Conservation (phyloP, 2,888 invertebrate species). For the Polietes domitor region DNA sequence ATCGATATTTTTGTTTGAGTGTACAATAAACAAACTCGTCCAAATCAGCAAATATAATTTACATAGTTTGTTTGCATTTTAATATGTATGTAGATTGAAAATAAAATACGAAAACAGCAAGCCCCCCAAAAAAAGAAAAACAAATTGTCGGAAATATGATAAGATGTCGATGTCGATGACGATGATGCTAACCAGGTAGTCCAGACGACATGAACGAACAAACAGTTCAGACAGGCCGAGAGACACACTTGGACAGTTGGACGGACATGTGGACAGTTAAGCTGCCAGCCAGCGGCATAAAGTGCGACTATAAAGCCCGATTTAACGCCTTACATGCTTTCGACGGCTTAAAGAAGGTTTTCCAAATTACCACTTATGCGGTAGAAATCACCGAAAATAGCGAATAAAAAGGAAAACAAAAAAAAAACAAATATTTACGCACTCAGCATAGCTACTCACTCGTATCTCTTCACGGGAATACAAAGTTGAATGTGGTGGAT, state of each 20-base stretch:
- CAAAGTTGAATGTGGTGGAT: neutral
- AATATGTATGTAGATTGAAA: neutral
- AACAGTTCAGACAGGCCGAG: conserved; percentile 33
- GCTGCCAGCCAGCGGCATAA: neutral
- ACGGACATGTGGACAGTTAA: conserved; percentile 27
- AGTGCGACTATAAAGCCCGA: conserved; percentile 7
- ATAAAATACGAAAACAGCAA: conserved; percentile 12
- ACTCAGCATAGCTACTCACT: neutral
- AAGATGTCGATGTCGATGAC: conserved; percentile 61
- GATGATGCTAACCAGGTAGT: conserved; percentile 56
- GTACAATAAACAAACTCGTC: too few species aligned
- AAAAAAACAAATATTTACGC: conserved; percentile 11
- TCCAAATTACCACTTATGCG: neutral
- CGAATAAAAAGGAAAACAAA: neutral
- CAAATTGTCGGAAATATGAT: conserved; percentile 70
- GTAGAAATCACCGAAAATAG: neutral
- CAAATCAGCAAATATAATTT: too few species aligned
- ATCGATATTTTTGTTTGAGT: too few species aligned
- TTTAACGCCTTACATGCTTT: conserved; percentile 49
- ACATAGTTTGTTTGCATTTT: too few species aligned
- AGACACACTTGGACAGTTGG: neutral
- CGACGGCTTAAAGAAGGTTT: conserved; percentile 33
- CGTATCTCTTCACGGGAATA: neutral
- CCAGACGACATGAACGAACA: conserved; percentile 54
- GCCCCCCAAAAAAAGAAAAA: conserved; percentile 44